Percentiles rank a stretch among this genome's conserved stretches.
phyloP scores from a whole-genome alignment of 2,888 invertebrate species.

The Epistrophe grossulariae region DNA sequence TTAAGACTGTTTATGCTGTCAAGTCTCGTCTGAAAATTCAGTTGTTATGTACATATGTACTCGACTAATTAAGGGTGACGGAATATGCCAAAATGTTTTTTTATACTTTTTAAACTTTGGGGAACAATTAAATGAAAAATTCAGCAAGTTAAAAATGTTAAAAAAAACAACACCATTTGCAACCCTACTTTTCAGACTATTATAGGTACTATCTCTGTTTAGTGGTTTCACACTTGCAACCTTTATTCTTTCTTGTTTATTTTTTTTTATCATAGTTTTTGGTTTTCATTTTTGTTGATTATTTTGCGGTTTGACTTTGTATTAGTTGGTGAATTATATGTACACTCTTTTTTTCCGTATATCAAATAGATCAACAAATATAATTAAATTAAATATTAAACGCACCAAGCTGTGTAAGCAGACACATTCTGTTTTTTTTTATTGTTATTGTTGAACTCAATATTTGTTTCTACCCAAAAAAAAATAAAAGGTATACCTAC shows the following conservation, averaged over 20 bases:
- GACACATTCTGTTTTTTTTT: constrained; percentile 3
- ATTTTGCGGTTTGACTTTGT: constrained; percentile 47
- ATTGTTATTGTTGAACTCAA: constrained; percentile 12
- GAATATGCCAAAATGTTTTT: too few relatives aligned
- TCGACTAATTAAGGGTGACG: too few relatives aligned
- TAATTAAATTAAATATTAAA: constrained; percentile 33
- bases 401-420: constrained; percentile 27
- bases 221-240: constrained; percentile 31
- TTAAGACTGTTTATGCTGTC: too few relatives aligned
- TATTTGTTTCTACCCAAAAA: constrained; percentile 12
- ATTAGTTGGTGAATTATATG: constrained; percentile 17
- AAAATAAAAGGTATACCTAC: constrained; percentile 13
- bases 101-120: too few relatives aligned
- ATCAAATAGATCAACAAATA: constrained; percentile 36
- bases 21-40: too few relatives aligned
- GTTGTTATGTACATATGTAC: too few relatives aligned
- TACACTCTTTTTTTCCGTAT: not conserved
- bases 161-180: not conserved
- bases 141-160: too few relatives aligned
- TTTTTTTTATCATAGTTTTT: constrained; percentile 10
- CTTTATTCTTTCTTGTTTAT: not conserved
- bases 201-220: not conserved
- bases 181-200: not conserved
- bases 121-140: too few relatives aligned
- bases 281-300: constrained; percentile 40